These are phyloP conservation scores for Cosmopolites sordidus DNA, from an alignment of 2,888 invertebrate genomes.

Conservation along the genomic window DNA sequence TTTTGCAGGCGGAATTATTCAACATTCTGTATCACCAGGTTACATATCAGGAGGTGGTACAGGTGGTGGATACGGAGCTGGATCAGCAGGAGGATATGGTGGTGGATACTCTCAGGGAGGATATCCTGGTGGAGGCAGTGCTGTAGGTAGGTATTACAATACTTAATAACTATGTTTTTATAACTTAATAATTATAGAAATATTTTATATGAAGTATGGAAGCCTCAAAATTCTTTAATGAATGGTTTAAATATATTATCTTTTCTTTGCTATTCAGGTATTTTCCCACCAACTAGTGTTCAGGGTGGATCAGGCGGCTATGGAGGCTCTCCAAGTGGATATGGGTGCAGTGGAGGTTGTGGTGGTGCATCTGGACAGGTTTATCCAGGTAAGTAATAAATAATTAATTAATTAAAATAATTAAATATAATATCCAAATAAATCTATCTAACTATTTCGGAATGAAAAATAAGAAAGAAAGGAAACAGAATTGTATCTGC, in stretches of 20 bases:
- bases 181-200: too few species aligned
- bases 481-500: too few species aligned
- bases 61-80: slow-evolving; percentile 15
- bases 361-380: slow-evolving; percentile 20
- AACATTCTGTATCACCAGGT: slow-evolving; percentile 28
- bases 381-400: slow-evolving; percentile 13
- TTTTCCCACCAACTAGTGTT: slow-evolving; percentile 14
- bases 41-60: slow-evolving; percentile 24
- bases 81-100: background rate
- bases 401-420: too few species aligned
- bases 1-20: too few species aligned
- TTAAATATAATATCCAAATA: too few species aligned
- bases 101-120: slow-evolving; percentile 12
- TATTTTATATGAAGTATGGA: too few species aligned
- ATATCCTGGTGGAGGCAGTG: slow-evolving; percentile 10
- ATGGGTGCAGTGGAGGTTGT: slow-evolving; percentile 16
- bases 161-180: too few species aligned
- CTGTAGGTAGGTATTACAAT: slow-evolving; percentile 5
- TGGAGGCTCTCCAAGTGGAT: slow-evolving; percentile 3
- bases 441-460: too few species aligned
- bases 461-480: too few species aligned
- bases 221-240: too few species aligned
- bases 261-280: slow-evolving; percentile 1
- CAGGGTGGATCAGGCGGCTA: slow-evolving; percentile 9
- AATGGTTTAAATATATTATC: background rate